Evolutionary conservation across 2,888 invertebrate genomes (phyloP).

Genomic region (Halocaridina rubra): DNA sequence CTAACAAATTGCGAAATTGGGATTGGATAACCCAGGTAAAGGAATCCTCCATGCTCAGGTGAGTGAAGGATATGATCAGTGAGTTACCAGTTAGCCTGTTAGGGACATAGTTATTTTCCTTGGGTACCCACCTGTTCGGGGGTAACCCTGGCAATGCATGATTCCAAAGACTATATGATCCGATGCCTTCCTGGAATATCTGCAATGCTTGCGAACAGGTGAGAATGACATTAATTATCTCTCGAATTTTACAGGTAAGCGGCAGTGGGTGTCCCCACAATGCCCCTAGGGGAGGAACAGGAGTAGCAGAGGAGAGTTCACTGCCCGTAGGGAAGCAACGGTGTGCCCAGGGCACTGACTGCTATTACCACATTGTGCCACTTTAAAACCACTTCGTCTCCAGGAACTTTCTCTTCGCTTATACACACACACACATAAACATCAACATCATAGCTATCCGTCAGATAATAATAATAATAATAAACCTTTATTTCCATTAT

Average conservation of each 20-base stretch:
- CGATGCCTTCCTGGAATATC: too few relatives aligned
- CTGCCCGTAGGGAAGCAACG: constrained; percentile 28
- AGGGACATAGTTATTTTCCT: neutral
- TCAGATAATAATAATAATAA: too few relatives aligned
- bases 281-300: constrained; percentile 3
- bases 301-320: constrained; percentile 24
- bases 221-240: too few relatives aligned
- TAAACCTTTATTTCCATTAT: too few relatives aligned
- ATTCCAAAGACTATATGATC: too few relatives aligned
- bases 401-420: too few relatives aligned
- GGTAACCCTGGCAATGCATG: neutral
- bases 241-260: too few relatives aligned
- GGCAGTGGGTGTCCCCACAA: neutral
- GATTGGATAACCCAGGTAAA: neutral
- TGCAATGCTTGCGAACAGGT: too few relatives aligned
- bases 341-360: constrained; percentile 21
- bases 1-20: neutral
- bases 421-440: too few relatives aligned
- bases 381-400: too few relatives aligned
- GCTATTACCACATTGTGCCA: constrained; percentile 16
- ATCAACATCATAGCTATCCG: too few relatives aligned
- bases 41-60: neutral
- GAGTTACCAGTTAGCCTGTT: neutral
- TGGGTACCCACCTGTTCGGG: neutral
- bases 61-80: constrained; percentile 21